A percentile compares a stretch with the other conserved stretches of the same genome.
phyloP scores from a whole-genome alignment of 2,888 invertebrate genomes.

The Polydesmus complanatus region DNA sequence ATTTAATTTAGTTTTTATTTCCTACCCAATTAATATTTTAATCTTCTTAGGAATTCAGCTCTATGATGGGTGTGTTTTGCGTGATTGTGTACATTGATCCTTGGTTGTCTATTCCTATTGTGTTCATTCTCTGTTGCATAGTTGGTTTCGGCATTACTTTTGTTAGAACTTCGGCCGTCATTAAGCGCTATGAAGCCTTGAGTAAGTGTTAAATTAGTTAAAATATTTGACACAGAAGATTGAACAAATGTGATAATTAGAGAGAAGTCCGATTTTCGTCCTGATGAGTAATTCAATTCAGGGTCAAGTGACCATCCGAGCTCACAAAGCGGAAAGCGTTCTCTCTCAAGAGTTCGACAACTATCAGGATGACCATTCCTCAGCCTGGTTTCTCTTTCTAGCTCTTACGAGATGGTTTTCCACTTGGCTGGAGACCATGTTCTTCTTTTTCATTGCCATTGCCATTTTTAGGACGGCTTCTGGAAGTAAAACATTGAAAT shows the following conservation, averaged over 20 bases:
- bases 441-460: slow-evolving; percentile 66
- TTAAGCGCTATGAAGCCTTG: slow-evolving; percentile 6
- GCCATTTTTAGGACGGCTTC: slow-evolving; percentile 76
- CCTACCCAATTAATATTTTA: background rate
- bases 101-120: slow-evolving; percentile 2
- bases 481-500: slow-evolving; percentile 26
- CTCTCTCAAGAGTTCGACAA: slow-evolving; percentile 42
- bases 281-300: slow-evolving; percentile 78
- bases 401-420: slow-evolving; percentile 84
- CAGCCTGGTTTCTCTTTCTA: slow-evolving; percentile 83
- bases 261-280: slow-evolving; percentile 88
- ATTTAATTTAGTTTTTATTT: background rate
- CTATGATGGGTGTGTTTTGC: background rate
- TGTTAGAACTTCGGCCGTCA: background rate
- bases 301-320: slow-evolving; percentile 80
- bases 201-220: too few relatives aligned
- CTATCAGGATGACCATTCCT: slow-evolving; percentile 56
- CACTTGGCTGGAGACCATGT: slow-evolving; percentile 78
- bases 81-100: slow-evolving; percentile 2
- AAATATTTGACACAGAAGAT: too few relatives aligned
- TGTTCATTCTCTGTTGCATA: background rate
- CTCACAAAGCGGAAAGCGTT: slow-evolving; percentile 65
- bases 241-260: too few relatives aligned
- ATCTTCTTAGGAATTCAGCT: background rate
- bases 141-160: background rate